Base-by-base conservation (phyloP, 2,888 invertebrate genomes). In the Ormyrus nitidulus region DNA sequence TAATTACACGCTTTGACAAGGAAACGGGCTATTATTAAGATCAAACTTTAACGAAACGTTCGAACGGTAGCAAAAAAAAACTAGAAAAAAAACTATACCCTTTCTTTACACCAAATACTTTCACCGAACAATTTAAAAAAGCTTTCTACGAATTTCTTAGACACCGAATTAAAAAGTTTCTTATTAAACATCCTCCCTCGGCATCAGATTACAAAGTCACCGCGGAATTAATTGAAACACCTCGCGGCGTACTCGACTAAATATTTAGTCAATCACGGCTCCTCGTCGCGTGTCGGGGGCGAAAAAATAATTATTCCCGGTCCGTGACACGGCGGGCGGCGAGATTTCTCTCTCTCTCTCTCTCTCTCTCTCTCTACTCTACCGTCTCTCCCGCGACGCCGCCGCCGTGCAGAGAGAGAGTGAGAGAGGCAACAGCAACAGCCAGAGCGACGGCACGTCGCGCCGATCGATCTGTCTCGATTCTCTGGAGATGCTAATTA, bases 401-500 rank as follows among this genome's bases (percentile, higher is more conserved):
- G 59, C 51, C 19, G 51, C 13, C 19, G 19, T 19, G 19, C 19
- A 19, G 19, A 19, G 19, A 19, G 19, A 19, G 19, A 19, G 19
- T 1, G 58, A 56, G 19, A 49, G 10, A 10, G 51, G 11, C 7
- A 48, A 48, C 48, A 48, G 7, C 19, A 11, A 9, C 66, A 51
- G 6, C 51, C 19, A 13, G 44, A n/a, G 54, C 58, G 58, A n/a
- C 71, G 58, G 70, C 83, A 83, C 83, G 84, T 81, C 81, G 78
- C 62, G 56, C 49, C 84, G 83, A 85, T 85, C 85, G 84, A 85
- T 84, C 84, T 82, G 85, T 85, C 84, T 85, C 83, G 84, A 83
- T 83, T 83, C 84, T 84, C 85, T 80, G 69, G 84, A 85, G 85
- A 85, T 85, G 84, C 85, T 85, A 85, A 85, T 85, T 85, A 85